Evolutionary conservation across 2,113 vertebrate species (phyloP), one percentile per base, ranked within the genome.

Genomic region (Chlorocebus sabaeus): DNA sequence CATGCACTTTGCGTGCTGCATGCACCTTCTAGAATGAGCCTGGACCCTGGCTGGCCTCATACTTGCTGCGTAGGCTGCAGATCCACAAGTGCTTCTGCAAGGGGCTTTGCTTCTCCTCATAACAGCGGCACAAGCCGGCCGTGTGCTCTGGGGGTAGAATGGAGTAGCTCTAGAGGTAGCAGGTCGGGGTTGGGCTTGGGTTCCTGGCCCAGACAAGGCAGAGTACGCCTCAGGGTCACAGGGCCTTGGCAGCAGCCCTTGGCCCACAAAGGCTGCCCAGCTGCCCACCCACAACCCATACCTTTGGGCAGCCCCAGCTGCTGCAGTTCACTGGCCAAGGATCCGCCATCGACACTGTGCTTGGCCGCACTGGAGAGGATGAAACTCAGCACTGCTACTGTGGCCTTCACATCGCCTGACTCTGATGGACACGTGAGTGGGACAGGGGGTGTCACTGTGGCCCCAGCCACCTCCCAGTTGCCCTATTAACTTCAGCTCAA

Each of bases 261-360:
- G 2, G 45, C 50, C n/a, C 48, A 48, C 20, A n/a, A n/a, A 3
- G 32, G 64, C 30, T 3, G 0, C 59, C 75, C 23, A 8, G 20
- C 30, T 27, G 55, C 86, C 76, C 22, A 5, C 27, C 61, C 32
- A 2, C 0, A 0, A 3, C 18, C 40, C 73, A 4, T 95, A 99
- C 99, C 99, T 99, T 99, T 99, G 55, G 99, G 99, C 70, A 99
- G 98, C 30, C 99, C 99, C n/a, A 99, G 99, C 98, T 99, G 99
- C 98, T 99, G 99, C 94, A 99, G 98, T 94, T 99, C 99, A 11
- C 99, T 99, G 32, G 99, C 99, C 67, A 99, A 97, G 78, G 99
- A 99, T 87, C 99, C 99, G 5, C 99, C 98, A 95, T 99, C 99
- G 4, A 99, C 99, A 0, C 99, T 99, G 76, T 99, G 99, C 96